Base-by-base conservation (phyloP, 2,797 vertebrate genomes). In the Oophaga sylvatica region DNA sequence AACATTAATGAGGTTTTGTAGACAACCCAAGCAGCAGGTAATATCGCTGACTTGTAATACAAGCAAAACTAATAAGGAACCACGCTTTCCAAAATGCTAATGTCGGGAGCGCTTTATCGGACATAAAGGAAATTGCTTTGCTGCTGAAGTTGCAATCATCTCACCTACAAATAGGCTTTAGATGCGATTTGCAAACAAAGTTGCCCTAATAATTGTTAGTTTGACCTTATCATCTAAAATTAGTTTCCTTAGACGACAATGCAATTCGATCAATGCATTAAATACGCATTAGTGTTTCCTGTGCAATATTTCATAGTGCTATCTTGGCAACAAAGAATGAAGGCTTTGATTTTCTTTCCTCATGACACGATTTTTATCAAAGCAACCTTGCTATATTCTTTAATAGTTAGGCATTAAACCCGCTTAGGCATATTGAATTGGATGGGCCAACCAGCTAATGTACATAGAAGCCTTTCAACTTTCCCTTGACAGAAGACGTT, bases 41-140 rank as follows among this genome's bases (percentile, higher is more conserved):
- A 77, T 85, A 85, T 85, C 53, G 60, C 83, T 48, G 83, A 48
- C 59, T 85, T 85, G 73, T 77, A 85, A 77, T 56, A 85, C 83
- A 67, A 83, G 59, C 60, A 85, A 85, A 85, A 65, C 83, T 85
- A 77, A 85, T 85, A 85, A 77, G 83, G 71, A 85, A 77, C 83
- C 60, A 26, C 35, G 59, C 60, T 85, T 78, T 67, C 60, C 17
- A 56, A 62, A 78, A 85, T 53, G 60, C 83, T 77, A 85, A 85
- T 85, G 73, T 26, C 2, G 60, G 59, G 26, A 78, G 41, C 41
- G 41, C 60, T 31, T 45, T 45, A 65, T 77, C 35, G 20, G 83
- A 73, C 57, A 26, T 29, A 35, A 60, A 76, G 83, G 35, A 85
- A 85, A 85, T 85, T 63, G 73, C 60, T 85, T 45, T 78, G 73